These are phyloP conservation scores for Pristis pectinata DNA, from an alignment of 2,797 vertebrate species.

Conservation along the genomic window DNA sequence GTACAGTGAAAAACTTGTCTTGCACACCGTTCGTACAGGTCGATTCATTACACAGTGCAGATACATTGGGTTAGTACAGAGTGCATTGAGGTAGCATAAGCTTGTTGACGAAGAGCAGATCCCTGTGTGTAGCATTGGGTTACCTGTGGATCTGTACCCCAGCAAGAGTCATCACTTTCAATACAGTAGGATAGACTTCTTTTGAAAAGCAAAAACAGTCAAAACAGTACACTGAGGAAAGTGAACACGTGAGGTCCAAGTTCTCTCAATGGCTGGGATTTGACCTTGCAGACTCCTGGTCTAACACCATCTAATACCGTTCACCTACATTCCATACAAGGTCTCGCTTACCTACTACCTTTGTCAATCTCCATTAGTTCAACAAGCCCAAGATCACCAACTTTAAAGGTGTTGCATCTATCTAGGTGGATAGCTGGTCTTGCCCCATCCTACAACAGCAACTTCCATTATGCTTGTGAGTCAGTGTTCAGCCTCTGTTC, in stretches of 20 bases:
- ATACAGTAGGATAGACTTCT: neutral
- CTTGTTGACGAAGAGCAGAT: neutral
- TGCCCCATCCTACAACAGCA: too few relatives aligned
- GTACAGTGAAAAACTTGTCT: too few relatives aligned
- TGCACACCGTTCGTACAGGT: too few relatives aligned
- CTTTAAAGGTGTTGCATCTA: neutral
- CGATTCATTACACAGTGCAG: too few relatives aligned
- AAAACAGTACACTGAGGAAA: neutral
- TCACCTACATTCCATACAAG: too few relatives aligned
- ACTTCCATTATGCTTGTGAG: neutral
- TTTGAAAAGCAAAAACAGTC: neutral
- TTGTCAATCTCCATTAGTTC: too few relatives aligned
- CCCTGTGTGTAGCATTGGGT: neutral
- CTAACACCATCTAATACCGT: neutral
- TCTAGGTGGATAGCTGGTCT: too few relatives aligned
- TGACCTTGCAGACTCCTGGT: neutral
- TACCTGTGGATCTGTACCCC: neutral
- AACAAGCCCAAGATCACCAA: too few relatives aligned
- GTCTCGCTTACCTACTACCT: too few relatives aligned
- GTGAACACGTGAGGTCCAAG: neutral
- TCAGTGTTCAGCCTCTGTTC: neutral
- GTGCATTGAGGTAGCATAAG: too few relatives aligned
- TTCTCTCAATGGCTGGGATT: neutral
- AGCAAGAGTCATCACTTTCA: neutral
- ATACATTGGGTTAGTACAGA: too few relatives aligned